These are phyloP conservation scores for Cataglyphis cursor DNA, from an alignment of 2,888 invertebrate genomes.

Conservation along the genomic window DNA sequence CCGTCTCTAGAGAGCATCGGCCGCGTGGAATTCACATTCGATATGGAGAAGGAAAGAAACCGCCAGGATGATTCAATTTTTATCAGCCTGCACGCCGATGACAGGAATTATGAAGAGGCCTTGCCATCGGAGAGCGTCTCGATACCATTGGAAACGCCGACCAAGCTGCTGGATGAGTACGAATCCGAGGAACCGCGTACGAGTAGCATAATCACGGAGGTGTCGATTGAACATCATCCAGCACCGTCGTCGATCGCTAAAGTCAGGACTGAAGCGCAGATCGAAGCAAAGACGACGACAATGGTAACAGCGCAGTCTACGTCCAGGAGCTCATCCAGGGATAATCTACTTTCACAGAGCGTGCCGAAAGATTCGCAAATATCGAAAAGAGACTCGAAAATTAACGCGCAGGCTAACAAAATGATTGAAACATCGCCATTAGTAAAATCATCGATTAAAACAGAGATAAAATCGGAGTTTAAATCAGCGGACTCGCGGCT, in stretches of 20 bases:
- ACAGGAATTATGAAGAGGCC: constrained; percentile 79
- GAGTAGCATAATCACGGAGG: constrained; percentile 82
- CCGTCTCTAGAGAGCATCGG: constrained; percentile 82
- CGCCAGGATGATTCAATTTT: constrained; percentile 80
- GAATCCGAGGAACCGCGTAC: constrained; percentile 77
- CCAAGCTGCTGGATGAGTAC: constrained; percentile 83
- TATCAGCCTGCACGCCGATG: constrained; percentile 81
- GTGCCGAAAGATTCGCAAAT: constrained; percentile 77
- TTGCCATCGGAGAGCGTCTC: constrained; percentile 84
- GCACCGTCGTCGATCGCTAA: constrained; percentile 52
- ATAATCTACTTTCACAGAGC: constrained; percentile 73
- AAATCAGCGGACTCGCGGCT: constrained; percentile 64
- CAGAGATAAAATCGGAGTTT: constrained; percentile 33
- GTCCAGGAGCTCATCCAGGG: constrained; percentile 67
- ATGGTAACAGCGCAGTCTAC: background rate
- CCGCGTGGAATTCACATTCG: constrained; percentile 81
- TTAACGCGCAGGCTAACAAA: constrained; percentile 61
- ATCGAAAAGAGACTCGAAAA: constrained; percentile 78
- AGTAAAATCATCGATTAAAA: constrained; percentile 21
- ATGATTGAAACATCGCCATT: background rate
- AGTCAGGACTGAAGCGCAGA: constrained; percentile 75
- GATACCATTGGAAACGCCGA: constrained; percentile 83
- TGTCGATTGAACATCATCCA: constrained; percentile 84
- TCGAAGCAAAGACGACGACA: constrained; percentile 66
- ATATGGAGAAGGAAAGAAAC: constrained; percentile 74